Conservation (phyloP, 2,797 vertebrate genomes). For the Galago senegalensis region DNA sequence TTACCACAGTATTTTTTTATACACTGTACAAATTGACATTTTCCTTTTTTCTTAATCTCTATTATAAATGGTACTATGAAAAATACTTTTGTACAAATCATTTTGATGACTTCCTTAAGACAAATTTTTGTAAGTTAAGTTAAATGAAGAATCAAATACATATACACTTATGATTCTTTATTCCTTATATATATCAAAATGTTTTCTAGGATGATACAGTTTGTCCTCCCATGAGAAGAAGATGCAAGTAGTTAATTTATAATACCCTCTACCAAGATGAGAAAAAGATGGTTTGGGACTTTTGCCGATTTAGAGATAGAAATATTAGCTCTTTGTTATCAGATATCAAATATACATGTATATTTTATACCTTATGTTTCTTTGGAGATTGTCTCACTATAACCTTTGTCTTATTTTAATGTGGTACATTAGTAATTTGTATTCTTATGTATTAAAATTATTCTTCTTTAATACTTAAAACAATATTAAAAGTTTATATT, state of each 20-base stretch:
- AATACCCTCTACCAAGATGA: not conserved
- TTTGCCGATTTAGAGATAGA: not conserved
- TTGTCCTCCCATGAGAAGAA: slow-evolving; percentile 5
- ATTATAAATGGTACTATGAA: not conserved
- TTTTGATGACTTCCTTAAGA: slow-evolving; percentile 7
- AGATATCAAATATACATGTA: not conserved
- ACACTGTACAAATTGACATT: not conserved
- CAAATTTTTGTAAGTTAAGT: not conserved
- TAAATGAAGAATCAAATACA: not conserved
- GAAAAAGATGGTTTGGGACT: not conserved
- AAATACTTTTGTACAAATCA: not conserved
- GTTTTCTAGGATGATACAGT: not conserved
- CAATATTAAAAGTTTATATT: not conserved
- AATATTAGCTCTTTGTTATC: not conserved
- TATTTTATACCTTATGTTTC: slow-evolving; percentile 7
- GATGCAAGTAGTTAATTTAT: not conserved
- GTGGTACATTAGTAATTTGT: not conserved
- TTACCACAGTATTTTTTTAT: not conserved
- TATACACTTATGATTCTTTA: not conserved
- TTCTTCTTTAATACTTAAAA: not conserved
- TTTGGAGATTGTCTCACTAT: not conserved
- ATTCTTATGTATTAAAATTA: not conserved
- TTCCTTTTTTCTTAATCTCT: not conserved
- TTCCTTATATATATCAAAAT: not conserved
- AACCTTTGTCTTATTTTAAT: not conserved